Conservation (phyloP, 1,140 invertebrate genomes). For the Aphaenogaster floridana region DNA sequence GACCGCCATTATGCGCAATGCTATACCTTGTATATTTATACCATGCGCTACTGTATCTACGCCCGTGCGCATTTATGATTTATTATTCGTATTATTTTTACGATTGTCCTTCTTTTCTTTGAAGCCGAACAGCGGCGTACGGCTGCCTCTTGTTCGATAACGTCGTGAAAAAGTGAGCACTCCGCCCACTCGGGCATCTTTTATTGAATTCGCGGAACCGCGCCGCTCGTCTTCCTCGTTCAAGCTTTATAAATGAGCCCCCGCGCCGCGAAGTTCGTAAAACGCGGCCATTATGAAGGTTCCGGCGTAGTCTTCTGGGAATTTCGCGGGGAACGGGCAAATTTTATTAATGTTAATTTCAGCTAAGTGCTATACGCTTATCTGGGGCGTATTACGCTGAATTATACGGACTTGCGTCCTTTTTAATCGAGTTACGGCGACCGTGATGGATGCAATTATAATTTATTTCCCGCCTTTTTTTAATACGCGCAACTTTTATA, state of each 20-base stretch:
- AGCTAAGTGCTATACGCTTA: conserved; percentile 60
- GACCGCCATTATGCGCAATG: too few species aligned
- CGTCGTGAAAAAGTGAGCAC: conserved; percentile 74
- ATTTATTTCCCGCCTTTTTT: conserved; percentile 40
- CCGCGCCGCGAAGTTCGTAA: conserved; percentile 47
- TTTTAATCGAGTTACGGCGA: conserved; percentile 62
- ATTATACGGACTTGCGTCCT: conserved; percentile 60
- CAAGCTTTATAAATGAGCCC: conserved; percentile 69
- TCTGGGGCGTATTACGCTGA: conserved; percentile 58
- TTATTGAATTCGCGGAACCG: conserved; percentile 75
- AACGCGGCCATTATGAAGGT: conserved; percentile 63
- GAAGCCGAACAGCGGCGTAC: not conserved
- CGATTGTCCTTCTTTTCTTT: conserved; percentile 60
- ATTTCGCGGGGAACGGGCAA: conserved; percentile 53
- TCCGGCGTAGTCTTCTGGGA: conserved; percentile 55
- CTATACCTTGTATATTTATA: too few species aligned
- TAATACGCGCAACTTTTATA: conserved; percentile 53
- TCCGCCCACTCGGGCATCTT: conserved; percentile 62
- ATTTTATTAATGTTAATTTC: conserved; percentile 66
- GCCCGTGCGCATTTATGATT: conserved; percentile 63
- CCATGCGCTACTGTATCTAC: conserved; percentile 20
- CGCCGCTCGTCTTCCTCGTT: conserved; percentile 64
- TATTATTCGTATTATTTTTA: conserved; percentile 70
- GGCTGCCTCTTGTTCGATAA: conserved; percentile 65
- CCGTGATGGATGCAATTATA: conserved; percentile 62